Percentiles rank a stretch among this genome's conserved stretches.
Evolutionary conservation across 2,113 vertebrate genomes (phyloP).

Genomic region (Hystrix brachyura): DNA sequence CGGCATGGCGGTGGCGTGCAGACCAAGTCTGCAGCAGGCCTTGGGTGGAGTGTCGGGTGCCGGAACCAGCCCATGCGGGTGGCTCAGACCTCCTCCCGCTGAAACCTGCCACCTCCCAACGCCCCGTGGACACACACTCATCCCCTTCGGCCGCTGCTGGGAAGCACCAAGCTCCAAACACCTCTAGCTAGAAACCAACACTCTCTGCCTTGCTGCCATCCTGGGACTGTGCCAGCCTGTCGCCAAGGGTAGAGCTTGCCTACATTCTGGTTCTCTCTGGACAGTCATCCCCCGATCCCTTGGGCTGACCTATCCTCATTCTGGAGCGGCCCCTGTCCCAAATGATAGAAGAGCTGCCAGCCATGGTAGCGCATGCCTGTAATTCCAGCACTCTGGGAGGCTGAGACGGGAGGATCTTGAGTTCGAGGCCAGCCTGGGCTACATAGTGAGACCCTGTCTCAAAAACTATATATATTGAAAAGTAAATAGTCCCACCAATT

Average conservation of each 20-base stretch:
- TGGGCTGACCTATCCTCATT: neutral
- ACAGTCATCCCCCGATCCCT: neutral
- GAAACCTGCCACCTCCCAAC: conserved; percentile 80
- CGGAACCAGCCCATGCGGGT: conserved; percentile 64
- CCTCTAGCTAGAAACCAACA: conserved; percentile 77
- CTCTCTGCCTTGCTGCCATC: neutral
- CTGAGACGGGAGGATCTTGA: neutral
- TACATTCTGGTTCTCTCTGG: neutral
- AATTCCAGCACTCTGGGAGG: neutral
- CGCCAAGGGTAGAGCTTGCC: neutral
- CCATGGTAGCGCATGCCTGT: neutral
- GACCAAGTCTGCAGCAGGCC: conserved; percentile 24
- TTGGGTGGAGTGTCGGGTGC: conserved; percentile 51
- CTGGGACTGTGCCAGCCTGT: conserved; percentile 26
- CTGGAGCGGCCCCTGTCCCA: neutral
- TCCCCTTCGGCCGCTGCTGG: conserved; percentile 60
- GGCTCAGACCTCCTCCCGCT: conserved; percentile 79
- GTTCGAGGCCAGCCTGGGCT: neutral
- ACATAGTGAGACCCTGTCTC: neutral
- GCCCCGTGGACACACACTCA: conserved; percentile 79
- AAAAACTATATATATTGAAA: neutral
- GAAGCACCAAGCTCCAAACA: conserved; percentile 66
- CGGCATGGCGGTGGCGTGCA: conserved; percentile 27
- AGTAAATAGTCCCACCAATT: neutral
- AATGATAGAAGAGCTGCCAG: neutral